Conservation (phyloP, 2,113 vertebrate species). For the Callaeas wilsoni region DNA sequence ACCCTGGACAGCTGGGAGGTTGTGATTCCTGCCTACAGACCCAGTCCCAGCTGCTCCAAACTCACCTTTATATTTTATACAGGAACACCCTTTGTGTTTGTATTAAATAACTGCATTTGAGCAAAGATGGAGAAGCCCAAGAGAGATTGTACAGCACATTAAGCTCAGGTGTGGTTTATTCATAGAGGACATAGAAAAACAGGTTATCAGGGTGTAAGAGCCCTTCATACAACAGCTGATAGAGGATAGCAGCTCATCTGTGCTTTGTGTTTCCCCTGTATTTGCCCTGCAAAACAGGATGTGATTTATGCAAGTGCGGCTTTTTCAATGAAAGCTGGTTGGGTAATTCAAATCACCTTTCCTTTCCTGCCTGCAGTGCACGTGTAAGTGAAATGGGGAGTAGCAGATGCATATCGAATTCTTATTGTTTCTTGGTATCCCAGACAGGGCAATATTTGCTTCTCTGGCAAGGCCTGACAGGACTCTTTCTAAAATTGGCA, state of each 20-base stretch:
- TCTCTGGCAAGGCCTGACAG: not conserved
- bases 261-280: not conserved
- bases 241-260: not conserved
- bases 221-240: not conserved
- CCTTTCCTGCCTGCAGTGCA: not conserved
- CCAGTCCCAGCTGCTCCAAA: not conserved
- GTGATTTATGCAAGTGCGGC: not conserved
- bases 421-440: not conserved
- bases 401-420: not conserved
- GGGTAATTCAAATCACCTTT: not conserved
- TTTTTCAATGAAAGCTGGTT: not conserved
- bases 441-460: not conserved
- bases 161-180: not conserved
- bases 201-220: not conserved
- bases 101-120: not conserved
- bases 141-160: not conserved
- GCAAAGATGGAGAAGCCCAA: not conserved
- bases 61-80: not conserved
- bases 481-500: conserved; percentile 6
- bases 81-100: not conserved
- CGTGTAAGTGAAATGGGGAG: not conserved
- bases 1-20: not conserved
- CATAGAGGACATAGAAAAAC: not conserved
- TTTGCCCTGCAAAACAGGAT: not conserved
- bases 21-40: not conserved